These are phyloP conservation scores for Oceanodroma tethys DNA, from an alignment of 2,113 vertebrate species.

Conservation along the genomic window DNA sequence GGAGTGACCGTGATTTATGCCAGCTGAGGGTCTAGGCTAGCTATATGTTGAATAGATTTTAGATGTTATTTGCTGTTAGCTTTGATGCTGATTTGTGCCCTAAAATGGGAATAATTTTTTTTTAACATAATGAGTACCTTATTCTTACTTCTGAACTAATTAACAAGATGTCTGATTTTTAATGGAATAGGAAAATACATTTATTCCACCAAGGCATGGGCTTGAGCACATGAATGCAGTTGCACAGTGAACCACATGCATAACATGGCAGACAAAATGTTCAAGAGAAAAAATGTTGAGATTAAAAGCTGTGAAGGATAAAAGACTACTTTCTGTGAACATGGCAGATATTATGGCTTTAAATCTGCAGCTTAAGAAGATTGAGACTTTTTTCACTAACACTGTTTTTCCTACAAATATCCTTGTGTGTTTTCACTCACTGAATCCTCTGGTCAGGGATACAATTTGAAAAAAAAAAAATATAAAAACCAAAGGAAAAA, in stretches of 20 bases:
- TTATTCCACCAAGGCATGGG: constrained; percentile 60
- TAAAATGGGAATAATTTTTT: neutral
- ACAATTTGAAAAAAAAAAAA: neutral
- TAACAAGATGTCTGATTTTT: constrained; percentile 42
- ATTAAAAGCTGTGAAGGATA: constrained; percentile 10
- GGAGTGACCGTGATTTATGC: neutral
- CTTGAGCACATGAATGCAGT: constrained; percentile 56
- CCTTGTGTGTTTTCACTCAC: neutral
- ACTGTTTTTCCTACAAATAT: neutral
- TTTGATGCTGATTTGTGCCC: neutral
- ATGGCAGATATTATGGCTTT: constrained; percentile 16
- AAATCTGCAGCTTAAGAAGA: constrained; percentile 26
- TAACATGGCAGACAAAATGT: constrained; percentile 24
- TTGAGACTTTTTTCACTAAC: neutral
- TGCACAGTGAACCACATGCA: constrained; percentile 55
- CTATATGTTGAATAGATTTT: neutral
- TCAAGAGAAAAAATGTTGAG: constrained; percentile 31
- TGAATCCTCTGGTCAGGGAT: neutral
- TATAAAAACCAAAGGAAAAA: neutral
- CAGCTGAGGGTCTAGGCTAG: neutral
- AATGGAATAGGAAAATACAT: constrained; percentile 53
- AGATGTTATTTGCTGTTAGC: constrained; percentile 11
- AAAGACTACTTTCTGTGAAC: neutral
- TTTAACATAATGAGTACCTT: neutral
- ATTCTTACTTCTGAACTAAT: constrained; percentile 48